phyloP scores from a whole-genome alignment of 2,113 vertebrate species.

The Eretmochelys imbricata region DNA sequence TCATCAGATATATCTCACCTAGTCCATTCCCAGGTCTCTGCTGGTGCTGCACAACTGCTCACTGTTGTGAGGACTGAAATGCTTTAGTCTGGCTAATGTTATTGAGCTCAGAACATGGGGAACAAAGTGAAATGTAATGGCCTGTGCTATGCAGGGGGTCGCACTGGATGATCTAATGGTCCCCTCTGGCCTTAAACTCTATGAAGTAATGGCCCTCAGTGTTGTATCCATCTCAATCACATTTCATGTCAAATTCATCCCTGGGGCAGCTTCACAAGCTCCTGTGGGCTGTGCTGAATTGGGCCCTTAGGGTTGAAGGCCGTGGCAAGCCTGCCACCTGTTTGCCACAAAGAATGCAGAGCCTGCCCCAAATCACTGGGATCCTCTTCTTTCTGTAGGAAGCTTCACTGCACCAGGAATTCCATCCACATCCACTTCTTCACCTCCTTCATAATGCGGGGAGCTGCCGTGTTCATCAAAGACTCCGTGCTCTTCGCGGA shows the following conservation, averaged over 20 bases:
- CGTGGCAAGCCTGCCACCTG: background rate
- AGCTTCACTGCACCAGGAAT: slow-evolving; percentile 91
- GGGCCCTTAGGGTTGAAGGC: background rate
- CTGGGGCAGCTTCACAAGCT: background rate
- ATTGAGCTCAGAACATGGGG: background rate
- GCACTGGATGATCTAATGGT: background rate
- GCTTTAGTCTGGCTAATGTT: background rate
- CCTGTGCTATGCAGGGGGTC: background rate
- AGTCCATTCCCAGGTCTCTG: background rate
- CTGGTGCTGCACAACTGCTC: background rate
- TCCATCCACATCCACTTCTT: slow-evolving; percentile 93
- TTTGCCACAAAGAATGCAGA: background rate
- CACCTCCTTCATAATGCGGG: slow-evolving; percentile 86
- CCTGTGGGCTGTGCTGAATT: background rate
- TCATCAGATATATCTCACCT: background rate
- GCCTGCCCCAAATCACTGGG: rapidly evolving
- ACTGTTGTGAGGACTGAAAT: background rate
- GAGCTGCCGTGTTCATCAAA: slow-evolving; percentile 86
- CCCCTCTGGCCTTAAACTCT: background rate
- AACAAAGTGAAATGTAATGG: background rate
- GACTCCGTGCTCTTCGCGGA: slow-evolving; percentile 85
- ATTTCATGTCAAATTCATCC: background rate
- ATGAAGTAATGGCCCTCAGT: background rate
- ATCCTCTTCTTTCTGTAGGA: slow-evolving; percentile 68
- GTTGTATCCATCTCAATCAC: background rate